Conservation (phyloP, 2,888 invertebrate genomes). For the Exephanes ischioxanthus region DNA sequence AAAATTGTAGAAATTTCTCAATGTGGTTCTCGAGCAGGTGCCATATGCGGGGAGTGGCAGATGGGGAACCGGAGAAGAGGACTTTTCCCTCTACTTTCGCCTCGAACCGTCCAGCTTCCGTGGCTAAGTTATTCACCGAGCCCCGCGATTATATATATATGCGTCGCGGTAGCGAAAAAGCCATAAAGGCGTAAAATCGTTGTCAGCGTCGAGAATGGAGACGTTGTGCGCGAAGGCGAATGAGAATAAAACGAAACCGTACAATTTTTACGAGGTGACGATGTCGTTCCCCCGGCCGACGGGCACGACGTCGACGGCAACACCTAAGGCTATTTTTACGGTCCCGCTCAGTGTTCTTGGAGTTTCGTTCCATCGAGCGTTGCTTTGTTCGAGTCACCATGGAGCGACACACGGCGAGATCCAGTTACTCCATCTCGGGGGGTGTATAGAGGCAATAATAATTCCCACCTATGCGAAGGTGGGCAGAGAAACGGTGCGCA, state of each 20-base stretch:
- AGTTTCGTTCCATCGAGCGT: conserved; percentile 36
- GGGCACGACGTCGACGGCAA: conserved; percentile 23
- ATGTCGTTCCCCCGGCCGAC: neutral
- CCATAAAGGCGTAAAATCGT: conserved; percentile 17
- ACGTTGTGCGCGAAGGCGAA: conserved; percentile 3
- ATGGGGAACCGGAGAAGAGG: conserved; percentile 24
- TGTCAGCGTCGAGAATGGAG: neutral
- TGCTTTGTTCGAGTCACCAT: conserved; percentile 50
- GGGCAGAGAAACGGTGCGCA: neutral
- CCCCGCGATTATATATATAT: conserved; percentile 13
- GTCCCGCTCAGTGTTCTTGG: conserved; percentile 43
- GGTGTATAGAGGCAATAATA: neutral
- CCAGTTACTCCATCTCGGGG: neutral
- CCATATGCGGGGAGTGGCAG: neutral
- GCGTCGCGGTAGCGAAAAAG: conserved; percentile 1
- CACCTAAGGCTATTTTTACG: conserved; percentile 45
- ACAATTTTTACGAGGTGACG: conserved; percentile 54
- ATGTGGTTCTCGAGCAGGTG: conserved; percentile 17
- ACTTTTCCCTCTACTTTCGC: conserved; percentile 44
- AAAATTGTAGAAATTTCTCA: conserved; percentile 26
- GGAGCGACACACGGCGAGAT: conserved; percentile 2
- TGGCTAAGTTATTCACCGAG: conserved; percentile 14
- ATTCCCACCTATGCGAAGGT: neutral
- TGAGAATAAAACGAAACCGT: conserved; percentile 15
- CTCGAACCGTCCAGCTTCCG: conserved; percentile 13